Base-by-base conservation (phyloP, 2,797 vertebrate genomes). In the Todus mexicanus region DNA sequence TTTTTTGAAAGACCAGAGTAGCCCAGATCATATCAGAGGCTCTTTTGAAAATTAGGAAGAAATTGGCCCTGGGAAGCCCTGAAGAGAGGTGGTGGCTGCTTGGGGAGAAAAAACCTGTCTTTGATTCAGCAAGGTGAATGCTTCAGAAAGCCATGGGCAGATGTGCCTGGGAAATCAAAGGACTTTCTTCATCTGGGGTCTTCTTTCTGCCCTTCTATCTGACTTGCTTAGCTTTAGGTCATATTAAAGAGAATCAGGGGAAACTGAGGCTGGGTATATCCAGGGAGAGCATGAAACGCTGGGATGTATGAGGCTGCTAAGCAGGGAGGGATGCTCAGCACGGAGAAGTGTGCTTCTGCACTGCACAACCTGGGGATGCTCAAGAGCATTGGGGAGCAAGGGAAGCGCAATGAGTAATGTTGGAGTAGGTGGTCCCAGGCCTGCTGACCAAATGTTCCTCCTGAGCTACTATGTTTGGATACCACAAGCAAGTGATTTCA, bases 401-500 rank as follows among this genome's bases (percentile, higher is more conserved):
- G 45, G 50, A 45, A 57, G 43, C 4, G 2, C 33, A 15, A 3
- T 5, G 84, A 92, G 56, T 53, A 71, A 4, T 3, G 50, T 73
- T 20, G 0, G 91, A 48, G 91, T 88, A 79, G 95, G 96, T 96
- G 95, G 96, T 88, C 94, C 83, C 25, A 16, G 45, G 23, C 48
- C 77, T 84, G 90, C 76, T 76, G 68, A 81, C 80, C 87, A 89
- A 93, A 88, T 42, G 71, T 76, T 93, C 90, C 57, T 76, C 71
- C 65, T 0, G 0, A 54, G 47, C 83, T 76, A 13, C 90, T 88
- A 7, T 5, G 43, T 64, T 80, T 93, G 93, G 84, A 63, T 16
- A 18, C 29, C 79, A 60, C 47, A n/a, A 70, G 66, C 5, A n/a
- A 95, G 70, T 33, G 76, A 87, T 83, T 87, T 89, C 82, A 78